phyloP scores from a whole-genome alignment of 1,140 invertebrate genomes.

The Drosophila nigromelanica region DNA sequence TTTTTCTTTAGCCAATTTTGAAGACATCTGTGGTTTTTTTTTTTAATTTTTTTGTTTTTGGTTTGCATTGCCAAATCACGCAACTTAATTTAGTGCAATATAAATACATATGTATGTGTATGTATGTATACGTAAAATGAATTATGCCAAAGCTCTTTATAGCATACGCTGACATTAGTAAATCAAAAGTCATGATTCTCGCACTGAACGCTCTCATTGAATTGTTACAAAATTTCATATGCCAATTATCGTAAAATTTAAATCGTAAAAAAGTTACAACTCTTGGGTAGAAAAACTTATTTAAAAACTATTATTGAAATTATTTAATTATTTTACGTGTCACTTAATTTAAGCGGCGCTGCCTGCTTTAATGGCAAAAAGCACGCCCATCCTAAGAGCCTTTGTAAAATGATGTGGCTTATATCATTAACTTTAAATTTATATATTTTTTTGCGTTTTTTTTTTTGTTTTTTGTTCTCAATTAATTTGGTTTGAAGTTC shows the following conservation, averaged over 20 bases:
- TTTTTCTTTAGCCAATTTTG: conserved; percentile 70
- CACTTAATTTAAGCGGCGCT: conserved; percentile 48
- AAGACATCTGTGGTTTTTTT: conserved; percentile 75
- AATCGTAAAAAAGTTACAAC: conserved; percentile 78
- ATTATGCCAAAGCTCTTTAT: conserved; percentile 7
- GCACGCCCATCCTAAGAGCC: conserved; percentile 13
- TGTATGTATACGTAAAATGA: conserved; percentile 3
- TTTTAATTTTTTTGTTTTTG: background rate
- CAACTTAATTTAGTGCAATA: conserved; percentile 67
- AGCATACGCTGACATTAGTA: conserved; percentile 17
- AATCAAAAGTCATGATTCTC: conserved; percentile 34
- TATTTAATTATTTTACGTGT: conserved; percentile 60
- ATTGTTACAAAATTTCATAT: conserved; percentile 57
- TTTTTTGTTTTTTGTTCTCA: conserved; percentile 13
- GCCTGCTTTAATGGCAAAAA: background rate
- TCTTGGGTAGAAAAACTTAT: conserved; percentile 78
- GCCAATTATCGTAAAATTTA: conserved; percentile 73
- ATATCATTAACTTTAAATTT: conserved; percentile 27
- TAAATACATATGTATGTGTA: conserved; percentile 7
- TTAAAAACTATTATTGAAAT: conserved; percentile 80
- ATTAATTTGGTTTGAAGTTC: conserved; percentile 36
- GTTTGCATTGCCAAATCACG: conserved; percentile 42
- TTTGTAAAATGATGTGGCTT: conserved; percentile 50
- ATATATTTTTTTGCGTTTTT: conserved; percentile 20
- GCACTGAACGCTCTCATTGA: conserved; percentile 36